Conservation (phyloP, 2,113 vertebrate species). For the Alosa alosa region DNA sequence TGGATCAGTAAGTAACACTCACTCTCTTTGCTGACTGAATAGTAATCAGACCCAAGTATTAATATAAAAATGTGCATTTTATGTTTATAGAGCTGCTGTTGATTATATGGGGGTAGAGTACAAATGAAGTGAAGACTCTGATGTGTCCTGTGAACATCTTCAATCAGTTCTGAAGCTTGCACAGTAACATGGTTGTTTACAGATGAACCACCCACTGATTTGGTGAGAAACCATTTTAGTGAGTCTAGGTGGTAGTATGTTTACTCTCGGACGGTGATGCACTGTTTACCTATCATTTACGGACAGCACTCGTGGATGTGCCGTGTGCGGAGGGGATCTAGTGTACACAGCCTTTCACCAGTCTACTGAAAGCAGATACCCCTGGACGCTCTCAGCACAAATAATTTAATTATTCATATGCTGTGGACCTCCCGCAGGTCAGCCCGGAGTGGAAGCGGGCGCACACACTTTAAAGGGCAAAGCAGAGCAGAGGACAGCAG, state of each 20-base stretch:
- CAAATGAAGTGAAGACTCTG: not conserved
- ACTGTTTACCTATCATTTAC: constrained; percentile 20
- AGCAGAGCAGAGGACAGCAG: not conserved
- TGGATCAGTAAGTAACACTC: not conserved
- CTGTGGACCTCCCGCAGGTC: constrained; percentile 49
- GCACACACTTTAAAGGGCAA: constrained; percentile 17
- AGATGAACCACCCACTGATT: not conserved
- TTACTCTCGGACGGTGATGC: not conserved
- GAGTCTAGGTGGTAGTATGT: not conserved
- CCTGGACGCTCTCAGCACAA: constrained; percentile 49
- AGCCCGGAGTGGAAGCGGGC: constrained; percentile 30
- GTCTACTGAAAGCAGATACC: constrained; percentile 66
- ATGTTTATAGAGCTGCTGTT: not conserved
- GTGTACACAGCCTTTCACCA: constrained; percentile 43
- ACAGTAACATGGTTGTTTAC: constrained; percentile 9
- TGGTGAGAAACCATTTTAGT: not conserved
- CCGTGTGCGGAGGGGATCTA: constrained; percentile 42
- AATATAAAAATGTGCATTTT: not conserved
- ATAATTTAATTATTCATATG: constrained; percentile 69
- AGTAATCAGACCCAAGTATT: not conserved
- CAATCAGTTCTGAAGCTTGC: not conserved
- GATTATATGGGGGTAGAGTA: not conserved
- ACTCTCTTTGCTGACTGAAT: not conserved
- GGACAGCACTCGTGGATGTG: constrained; percentile 30
- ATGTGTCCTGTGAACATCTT: not conserved